Percentiles rank a stretch among this genome's conserved stretches.
Conservation (phyloP, 1,140 invertebrate species). For the Dendrolimus punctatus region DNA sequence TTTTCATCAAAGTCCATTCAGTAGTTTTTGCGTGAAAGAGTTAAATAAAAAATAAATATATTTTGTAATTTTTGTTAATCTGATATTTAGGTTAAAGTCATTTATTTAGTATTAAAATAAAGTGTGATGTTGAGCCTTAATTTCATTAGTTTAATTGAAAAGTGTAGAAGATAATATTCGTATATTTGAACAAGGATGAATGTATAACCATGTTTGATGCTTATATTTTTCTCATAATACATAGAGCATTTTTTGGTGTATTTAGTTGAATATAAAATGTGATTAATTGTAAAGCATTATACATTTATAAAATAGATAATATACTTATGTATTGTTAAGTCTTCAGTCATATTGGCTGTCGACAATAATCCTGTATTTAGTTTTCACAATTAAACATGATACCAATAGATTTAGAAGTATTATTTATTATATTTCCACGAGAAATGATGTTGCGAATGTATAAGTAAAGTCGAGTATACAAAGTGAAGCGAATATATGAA, state of each 20-base stretch:
- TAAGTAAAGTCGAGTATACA: too few species aligned
- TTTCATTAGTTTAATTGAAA: too few species aligned
- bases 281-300: constrained; percentile 8
- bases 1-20: too few species aligned
- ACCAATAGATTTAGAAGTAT: constrained; percentile 21
- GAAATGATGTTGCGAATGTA: too few species aligned
- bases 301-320: constrained; percentile 15
- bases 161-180: too few species aligned
- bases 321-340: constrained; percentile 20
- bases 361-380: constrained; percentile 33
- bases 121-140: too few species aligned
- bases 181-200: not conserved
- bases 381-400: constrained; percentile 50
- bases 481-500: too few species aligned
- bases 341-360: constrained; percentile 35
- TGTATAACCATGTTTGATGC: not conserved
- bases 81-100: too few species aligned
- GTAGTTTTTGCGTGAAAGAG: too few species aligned
- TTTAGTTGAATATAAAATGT: constrained; percentile 27
- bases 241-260: constrained; percentile 25
- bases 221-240: constrained; percentile 15
- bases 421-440: constrained; percentile 12
- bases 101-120: too few species aligned
- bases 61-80: too few species aligned
- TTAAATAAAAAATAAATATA: too few species aligned